phyloP scores from a whole-genome alignment of 2,888 invertebrate species.

The Cenopis cana region DNA sequence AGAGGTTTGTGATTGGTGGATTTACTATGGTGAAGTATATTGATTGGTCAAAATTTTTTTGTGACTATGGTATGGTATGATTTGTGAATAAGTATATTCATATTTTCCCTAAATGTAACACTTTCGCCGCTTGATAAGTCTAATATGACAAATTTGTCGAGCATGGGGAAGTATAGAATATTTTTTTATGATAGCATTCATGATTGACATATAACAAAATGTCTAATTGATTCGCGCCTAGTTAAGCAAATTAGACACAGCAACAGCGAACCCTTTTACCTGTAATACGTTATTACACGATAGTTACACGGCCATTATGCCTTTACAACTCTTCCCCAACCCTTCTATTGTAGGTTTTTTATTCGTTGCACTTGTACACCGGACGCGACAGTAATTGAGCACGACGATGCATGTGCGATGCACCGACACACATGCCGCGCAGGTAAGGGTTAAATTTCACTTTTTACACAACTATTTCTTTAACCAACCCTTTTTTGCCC shows the following conservation, averaged over 20 bases:
- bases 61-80: too few species aligned
- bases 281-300: slow-evolving; percentile 79
- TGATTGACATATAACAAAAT: background rate
- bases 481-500: slow-evolving; percentile 62
- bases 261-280: slow-evolving; percentile 68
- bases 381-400: slow-evolving; percentile 66
- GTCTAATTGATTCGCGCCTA: slow-evolving; percentile 37
- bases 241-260: slow-evolving; percentile 50
- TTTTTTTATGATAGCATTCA: too few species aligned
- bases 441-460: slow-evolving; percentile 68
- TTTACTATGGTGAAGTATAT: too few species aligned
- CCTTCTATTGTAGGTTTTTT: slow-evolving; percentile 77
- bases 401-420: slow-evolving; percentile 48
- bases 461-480: slow-evolving; percentile 62
- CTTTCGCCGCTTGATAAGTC: too few species aligned
- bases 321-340: slow-evolving; percentile 76
- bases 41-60: too few species aligned
- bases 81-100: too few species aligned
- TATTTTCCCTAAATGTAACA: too few species aligned
- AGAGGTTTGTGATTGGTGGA: too few species aligned
- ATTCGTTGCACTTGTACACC: slow-evolving; percentile 70
- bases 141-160: too few species aligned
- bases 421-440: slow-evolving; percentile 50
- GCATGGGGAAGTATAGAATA: too few species aligned
- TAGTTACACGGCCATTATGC: slow-evolving; percentile 81